Evolutionary conservation across 30 jellyfish, hydroid and myxozoan species (phyloP).

Genomic region (Pelagia noctiluca): DNA sequence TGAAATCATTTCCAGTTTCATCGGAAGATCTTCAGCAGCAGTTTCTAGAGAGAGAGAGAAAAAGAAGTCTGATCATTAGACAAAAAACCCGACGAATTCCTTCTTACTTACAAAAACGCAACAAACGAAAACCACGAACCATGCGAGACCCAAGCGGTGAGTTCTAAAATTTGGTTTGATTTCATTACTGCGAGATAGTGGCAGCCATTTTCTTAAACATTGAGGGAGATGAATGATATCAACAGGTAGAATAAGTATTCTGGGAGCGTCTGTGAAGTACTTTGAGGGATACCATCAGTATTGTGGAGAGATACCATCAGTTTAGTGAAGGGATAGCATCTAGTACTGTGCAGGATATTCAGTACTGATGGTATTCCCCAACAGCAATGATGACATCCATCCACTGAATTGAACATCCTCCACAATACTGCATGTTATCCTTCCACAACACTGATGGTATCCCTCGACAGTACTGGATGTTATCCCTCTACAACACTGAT

Average conservation of each 20-base stretch:
- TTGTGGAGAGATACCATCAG: no score
- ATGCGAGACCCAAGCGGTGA: constrained; percentile 25
- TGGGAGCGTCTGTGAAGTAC: no score
- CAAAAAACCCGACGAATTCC: constrained; percentile 57
- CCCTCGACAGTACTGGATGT: no score
- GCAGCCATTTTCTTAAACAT: background rate
- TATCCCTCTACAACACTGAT: no score
- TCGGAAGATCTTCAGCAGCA: constrained; percentile 77
- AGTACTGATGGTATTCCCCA: no score
- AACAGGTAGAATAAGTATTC: no score
- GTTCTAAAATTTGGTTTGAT: background rate
- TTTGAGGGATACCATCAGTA: no score
- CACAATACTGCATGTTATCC: background rate
- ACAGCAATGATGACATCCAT: background rate
- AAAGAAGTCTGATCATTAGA: constrained; percentile 49
- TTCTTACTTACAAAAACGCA: constrained; percentile 36
- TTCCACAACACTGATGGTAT: no score
- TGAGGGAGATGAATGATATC: background rate
- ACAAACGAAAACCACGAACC: constrained; percentile 44
- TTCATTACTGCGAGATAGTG: background rate
- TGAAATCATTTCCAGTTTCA: constrained; percentile 23
- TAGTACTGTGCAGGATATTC: no score
- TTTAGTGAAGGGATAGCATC: no score
- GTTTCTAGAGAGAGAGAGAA: constrained; percentile 57
- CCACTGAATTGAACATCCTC: background rate